A percentile compares a stretch with the other conserved stretches of the same genome.
phyloP scores from a whole-genome alignment of 2,113 vertebrate species.

The Amblyopsis rosae region DNA sequence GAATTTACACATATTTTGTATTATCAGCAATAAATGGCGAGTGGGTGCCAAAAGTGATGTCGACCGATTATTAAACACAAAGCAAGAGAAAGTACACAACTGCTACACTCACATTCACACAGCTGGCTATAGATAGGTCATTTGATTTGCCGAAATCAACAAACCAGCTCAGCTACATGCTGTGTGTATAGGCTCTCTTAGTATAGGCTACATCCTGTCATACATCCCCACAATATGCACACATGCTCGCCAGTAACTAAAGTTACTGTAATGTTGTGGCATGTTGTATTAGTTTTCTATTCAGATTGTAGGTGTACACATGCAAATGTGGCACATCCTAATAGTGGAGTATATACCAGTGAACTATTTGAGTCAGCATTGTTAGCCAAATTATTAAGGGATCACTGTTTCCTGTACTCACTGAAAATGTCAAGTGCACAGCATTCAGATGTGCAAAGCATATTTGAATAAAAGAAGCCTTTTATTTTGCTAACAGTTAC shows the following conservation, averaged over 20 bases:
- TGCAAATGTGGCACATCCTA: background rate
- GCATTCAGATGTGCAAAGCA: background rate
- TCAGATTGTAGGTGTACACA: background rate
- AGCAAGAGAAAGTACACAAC: too few species aligned
- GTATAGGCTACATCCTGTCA: background rate
- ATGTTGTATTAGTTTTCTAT: background rate
- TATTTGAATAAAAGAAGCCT: too few species aligned
- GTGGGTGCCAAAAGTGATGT: too few species aligned
- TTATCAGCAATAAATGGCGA: too few species aligned
- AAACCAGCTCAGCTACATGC: background rate
- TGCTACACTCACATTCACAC: too few species aligned
- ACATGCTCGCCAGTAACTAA: background rate
- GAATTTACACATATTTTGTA: too few species aligned
- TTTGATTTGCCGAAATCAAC: constrained; percentile 3
- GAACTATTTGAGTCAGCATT: background rate
- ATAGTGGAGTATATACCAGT: constrained; percentile 7
- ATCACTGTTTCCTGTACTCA: constrained; percentile 8
- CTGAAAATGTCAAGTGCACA: background rate
- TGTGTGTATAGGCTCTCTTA: background rate
- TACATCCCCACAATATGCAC: background rate
- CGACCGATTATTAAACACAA: too few species aligned
- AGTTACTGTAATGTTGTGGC: background rate
- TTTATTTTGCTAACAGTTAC: too few species aligned
- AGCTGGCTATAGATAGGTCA: constrained; percentile 15
- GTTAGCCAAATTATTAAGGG: constrained; percentile 3